Conservation (phyloP, 2,797 vertebrate species). For the Strix occidentalis region DNA sequence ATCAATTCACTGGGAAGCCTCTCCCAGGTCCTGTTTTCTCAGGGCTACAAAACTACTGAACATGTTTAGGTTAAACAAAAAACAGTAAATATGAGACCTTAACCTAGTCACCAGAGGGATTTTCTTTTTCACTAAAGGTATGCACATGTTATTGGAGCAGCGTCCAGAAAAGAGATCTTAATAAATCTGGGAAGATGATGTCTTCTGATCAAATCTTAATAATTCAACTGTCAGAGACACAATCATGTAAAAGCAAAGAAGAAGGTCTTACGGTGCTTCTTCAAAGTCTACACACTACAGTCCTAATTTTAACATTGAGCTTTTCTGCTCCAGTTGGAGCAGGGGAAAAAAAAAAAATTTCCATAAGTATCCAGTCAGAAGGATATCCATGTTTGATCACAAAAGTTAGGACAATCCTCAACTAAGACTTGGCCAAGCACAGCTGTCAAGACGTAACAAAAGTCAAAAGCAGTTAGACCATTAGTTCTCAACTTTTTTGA, state of each 20-base stretch:
- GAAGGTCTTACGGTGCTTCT: fast-evolving
- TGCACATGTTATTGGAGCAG: neutral
- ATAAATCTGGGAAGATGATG: neutral
- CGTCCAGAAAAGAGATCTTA: neutral
- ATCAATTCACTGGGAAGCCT: neutral
- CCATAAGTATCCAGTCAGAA: neutral
- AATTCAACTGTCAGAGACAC: neutral
- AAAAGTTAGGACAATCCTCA: neutral
- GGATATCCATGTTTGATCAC: neutral
- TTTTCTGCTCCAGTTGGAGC: neutral
- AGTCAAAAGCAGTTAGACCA: neutral
- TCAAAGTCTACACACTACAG: neutral
- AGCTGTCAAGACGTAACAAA: neutral
- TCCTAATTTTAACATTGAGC: neutral
- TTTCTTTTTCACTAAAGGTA: neutral
- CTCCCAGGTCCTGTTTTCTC: neutral
- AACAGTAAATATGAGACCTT: neutral
- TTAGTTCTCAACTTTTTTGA: neutral
- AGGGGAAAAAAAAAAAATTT: neutral
- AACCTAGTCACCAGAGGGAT: neutral
- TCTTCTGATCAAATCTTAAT: neutral
- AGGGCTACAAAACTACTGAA: neutral
- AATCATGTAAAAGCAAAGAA: neutral
- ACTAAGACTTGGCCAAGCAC: neutral
- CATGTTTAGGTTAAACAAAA: neutral